Conservation (phyloP, 2,113 vertebrate genomes). For the Cryptotis parvus region DNA sequence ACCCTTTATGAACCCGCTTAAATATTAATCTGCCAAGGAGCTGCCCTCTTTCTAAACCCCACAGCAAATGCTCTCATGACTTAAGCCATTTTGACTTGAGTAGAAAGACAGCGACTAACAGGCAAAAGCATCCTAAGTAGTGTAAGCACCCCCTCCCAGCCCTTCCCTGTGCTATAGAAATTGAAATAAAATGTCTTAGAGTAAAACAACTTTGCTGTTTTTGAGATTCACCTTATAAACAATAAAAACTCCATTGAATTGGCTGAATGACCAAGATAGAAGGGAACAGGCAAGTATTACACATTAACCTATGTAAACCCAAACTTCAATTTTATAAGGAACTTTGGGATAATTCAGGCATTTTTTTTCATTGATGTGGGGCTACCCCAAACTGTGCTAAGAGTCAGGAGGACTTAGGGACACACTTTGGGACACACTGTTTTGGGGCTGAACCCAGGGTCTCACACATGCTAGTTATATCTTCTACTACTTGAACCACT, state of each 20-base stretch:
- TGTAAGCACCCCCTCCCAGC: not conserved
- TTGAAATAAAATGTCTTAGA: not conserved
- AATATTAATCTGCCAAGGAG: not conserved
- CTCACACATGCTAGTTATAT: no score
- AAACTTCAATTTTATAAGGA: constrained; percentile 11
- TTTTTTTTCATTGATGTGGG: not conserved
- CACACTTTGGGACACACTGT: no score
- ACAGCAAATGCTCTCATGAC: not conserved
- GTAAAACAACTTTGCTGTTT: not conserved
- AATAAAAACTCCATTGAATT: not conserved
- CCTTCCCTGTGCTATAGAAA: not conserved
- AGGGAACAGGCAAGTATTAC: not conserved
- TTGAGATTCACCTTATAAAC: not conserved
- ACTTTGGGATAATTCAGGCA: not conserved
- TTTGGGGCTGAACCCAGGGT: no score
- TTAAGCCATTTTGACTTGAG: not conserved
- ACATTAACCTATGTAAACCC: not conserved
- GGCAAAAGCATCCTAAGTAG: not conserved
- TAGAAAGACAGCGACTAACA: not conserved
- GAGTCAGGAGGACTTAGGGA: no score
- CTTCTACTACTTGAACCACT: no score
- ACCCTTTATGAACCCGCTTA: not conserved
- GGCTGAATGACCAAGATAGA: not conserved
- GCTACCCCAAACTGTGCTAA: no score
- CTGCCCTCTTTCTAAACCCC: not conserved